A percentile compares a stretch with the other conserved stretches of the same genome.
Evolutionary conservation across 2,888 invertebrate genomes (phyloP).

Genomic region (Trachelus troglodyta): DNA sequence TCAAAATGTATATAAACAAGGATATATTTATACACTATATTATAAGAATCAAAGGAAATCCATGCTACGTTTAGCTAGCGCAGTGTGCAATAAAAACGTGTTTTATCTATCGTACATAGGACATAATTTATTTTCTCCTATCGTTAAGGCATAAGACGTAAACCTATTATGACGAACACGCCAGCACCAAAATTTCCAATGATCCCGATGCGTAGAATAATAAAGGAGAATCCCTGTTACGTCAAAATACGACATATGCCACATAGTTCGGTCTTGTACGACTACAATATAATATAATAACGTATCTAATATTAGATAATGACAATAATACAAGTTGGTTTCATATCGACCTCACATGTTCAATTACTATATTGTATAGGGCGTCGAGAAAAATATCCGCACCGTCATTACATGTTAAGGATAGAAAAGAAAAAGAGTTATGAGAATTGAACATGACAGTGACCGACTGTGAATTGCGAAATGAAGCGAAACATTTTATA

Average conservation of each 20-base stretch:
- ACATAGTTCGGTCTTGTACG: neutral
- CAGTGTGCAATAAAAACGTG: neutral
- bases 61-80: neutral
- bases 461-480: too few species aligned
- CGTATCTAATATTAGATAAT: neutral
- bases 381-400: neutral
- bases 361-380: neutral
- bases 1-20: neutral
- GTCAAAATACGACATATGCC: neutral
- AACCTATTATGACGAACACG: neutral
- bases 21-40: neutral
- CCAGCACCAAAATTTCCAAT: neutral
- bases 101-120: neutral
- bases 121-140: neutral
- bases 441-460: neutral
- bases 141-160: neutral
- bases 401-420: neutral
- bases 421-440: neutral
- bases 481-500: neutral
- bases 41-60: neutral
- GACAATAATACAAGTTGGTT: neutral
- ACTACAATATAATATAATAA: neutral
- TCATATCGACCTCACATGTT: neutral
- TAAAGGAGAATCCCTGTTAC: neutral
- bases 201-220: neutral